Conservation (phyloP, 2,113 vertebrate genomes). For the Sprattus sprattus region DNA sequence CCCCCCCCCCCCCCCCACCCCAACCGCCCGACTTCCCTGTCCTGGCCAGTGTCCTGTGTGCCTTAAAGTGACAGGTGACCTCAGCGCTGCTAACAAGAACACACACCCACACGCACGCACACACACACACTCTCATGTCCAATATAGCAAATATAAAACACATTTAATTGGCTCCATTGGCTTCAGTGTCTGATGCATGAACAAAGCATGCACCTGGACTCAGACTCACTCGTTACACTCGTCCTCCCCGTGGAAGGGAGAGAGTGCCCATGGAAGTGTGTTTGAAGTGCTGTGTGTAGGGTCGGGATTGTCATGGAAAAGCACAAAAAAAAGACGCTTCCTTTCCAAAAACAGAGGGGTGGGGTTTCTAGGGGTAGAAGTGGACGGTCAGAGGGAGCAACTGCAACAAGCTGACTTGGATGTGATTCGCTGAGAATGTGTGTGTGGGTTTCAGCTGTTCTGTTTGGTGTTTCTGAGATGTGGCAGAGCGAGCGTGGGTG, state of each 20-base stretch:
- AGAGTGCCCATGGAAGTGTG: neutral
- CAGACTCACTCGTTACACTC: neutral
- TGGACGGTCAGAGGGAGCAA: neutral
- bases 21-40: neutral
- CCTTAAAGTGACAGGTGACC: constrained; percentile 54
- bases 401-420: neutral
- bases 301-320: neutral
- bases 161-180: neutral
- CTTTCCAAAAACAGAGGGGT: neutral
- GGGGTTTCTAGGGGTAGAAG: neutral
- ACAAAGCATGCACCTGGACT: neutral
- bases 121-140: neutral
- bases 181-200: constrained; percentile 5
- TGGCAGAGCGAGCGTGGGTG: neutral
- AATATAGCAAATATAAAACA: neutral
- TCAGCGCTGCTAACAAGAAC: constrained; percentile 35
- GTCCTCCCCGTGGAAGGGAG: neutral
- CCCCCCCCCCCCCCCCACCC: constrained; percentile 2
- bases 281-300: neutral
- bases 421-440: neutral
- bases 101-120: constrained; percentile 9
- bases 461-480: neutral
- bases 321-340: neutral
- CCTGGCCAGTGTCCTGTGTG: constrained; percentile 43
- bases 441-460: too few species aligned